Evolutionary conservation across 2,797 vertebrate species (phyloP).

Genomic region (Helostoma temminkii): DNA sequence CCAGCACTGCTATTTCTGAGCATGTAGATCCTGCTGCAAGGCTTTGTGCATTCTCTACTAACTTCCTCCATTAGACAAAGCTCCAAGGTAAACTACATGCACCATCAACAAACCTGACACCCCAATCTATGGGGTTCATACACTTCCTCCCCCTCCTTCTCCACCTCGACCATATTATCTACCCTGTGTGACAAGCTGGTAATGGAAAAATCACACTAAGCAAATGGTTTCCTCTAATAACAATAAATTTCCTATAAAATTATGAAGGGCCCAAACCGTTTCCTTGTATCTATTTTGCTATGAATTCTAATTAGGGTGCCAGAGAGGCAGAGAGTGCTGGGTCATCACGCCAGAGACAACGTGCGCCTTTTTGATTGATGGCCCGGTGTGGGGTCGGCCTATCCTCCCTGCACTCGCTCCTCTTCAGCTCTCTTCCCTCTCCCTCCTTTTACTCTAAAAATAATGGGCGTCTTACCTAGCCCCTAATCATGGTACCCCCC

Average conservation of each 20-base stretch:
- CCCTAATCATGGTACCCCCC: conserved; percentile 92
- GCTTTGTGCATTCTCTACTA: conserved; percentile 91
- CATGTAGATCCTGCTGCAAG: conserved; percentile 74
- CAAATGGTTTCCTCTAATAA: conserved; percentile 99
- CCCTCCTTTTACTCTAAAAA: conserved; percentile 86
- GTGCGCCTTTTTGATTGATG: conserved; percentile 92
- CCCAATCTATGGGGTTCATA: conserved; percentile 95
- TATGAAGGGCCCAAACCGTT: conserved; percentile 97
- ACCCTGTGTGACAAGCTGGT: conserved; percentile 97
- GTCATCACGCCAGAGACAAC: conserved; percentile 94
- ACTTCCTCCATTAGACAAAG: conserved; percentile 93
- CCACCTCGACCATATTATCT: conserved; percentile 91
- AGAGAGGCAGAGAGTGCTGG: conserved; percentile 94
- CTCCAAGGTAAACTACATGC: conserved; percentile 99
- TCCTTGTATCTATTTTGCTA: conserved; percentile 99
- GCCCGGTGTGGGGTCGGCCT: conserved; percentile 86
- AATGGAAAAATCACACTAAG: conserved; percentile 99
- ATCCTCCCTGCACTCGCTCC: conserved; percentile 83
- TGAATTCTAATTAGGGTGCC: conserved; percentile 98
- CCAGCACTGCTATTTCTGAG: conserved; percentile 23
- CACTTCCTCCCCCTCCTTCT: conserved; percentile 51
- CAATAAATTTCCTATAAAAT: conserved; percentile 99
- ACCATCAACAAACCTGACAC: conserved; percentile 99
- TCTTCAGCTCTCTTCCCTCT: conserved; percentile 78
- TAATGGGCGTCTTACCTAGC: conserved; percentile 93